Evolutionary conservation across 2,797 vertebrate species (phyloP).

Genomic region (Pampus argenteus): DNA sequence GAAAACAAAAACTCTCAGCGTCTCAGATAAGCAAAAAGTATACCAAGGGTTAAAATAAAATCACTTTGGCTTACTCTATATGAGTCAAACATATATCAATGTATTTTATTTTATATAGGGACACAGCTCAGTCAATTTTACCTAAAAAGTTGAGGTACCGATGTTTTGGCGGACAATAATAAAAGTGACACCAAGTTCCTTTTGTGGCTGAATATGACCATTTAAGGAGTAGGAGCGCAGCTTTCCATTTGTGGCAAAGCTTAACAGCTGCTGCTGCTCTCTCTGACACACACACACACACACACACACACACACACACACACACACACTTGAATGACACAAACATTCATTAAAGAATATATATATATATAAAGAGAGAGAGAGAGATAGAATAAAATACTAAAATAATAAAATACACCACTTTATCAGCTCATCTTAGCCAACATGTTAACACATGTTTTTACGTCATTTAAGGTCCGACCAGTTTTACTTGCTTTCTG

Average conservation of each 20-base stretch:
- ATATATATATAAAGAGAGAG: too few relatives aligned
- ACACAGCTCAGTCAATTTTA: rapidly evolving
- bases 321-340: not conserved
- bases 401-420: too few relatives aligned
- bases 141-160: conserved; percentile 6
- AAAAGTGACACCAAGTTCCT: conserved; percentile 78
- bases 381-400: too few relatives aligned
- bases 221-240: conserved; percentile 73
- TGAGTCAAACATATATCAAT: rapidly evolving
- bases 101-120: rapidly evolving
- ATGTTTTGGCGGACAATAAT: conserved; percentile 70
- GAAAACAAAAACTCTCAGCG: conserved; percentile 16
- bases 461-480: not conserved
- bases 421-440: too few relatives aligned
- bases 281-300: conserved; percentile 12
- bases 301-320: not conserved
- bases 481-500: not conserved
- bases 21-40: rapidly evolving
- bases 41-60: rapidly evolving
- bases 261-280: conserved; percentile 57
- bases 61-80: rapidly evolving
- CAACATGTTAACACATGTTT: not conserved
- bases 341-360: too few relatives aligned
- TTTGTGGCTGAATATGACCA: conserved; percentile 66
- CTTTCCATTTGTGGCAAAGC: conserved; percentile 65